Percentiles rank a stretch among this genome's conserved stretches.
These are phyloP conservation scores for Coecobrya sp. DNA, from an alignment of 2,888 invertebrate species.

Conservation along the genomic window DNA sequence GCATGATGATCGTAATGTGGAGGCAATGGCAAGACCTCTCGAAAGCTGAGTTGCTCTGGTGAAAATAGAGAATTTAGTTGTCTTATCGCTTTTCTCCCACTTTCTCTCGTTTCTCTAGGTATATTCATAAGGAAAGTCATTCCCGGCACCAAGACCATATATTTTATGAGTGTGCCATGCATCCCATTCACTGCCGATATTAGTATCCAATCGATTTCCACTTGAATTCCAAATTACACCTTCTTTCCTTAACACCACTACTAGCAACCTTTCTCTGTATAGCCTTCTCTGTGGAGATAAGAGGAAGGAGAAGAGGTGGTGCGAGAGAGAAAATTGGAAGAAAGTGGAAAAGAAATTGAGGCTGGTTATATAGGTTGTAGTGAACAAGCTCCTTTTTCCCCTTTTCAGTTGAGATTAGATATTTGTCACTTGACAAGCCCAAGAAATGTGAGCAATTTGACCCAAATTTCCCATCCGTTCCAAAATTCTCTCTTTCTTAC, in stretches of 20 bases:
- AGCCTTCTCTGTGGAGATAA: background rate
- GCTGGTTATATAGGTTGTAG: background rate
- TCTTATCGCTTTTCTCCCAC: conserved; percentile 53
- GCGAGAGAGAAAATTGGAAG: conserved; percentile 52
- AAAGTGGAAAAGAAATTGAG: conserved; percentile 50
- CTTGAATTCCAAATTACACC: conserved; percentile 73
- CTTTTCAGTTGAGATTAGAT: conserved; percentile 71
- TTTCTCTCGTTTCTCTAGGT: conserved; percentile 22
- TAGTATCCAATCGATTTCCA: conserved; percentile 78
- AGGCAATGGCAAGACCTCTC: conserved; percentile 67
- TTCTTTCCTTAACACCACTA: conserved; percentile 1
- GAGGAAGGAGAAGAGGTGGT: conserved; percentile 3
- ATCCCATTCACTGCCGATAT: conserved; percentile 19
- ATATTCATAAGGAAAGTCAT: conserved; percentile 2
- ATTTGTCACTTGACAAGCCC: conserved; percentile 78
- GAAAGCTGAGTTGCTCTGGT: background rate
- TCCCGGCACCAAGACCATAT: background rate
- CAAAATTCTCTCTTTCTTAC: background rate
- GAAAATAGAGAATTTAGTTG: conserved; percentile 45
- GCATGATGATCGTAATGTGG: background rate
- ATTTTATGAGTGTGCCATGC: conserved; percentile 58
- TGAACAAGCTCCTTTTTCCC: conserved; percentile 6
- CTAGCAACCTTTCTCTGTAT: background rate
- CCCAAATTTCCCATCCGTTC: conserved; percentile 68
- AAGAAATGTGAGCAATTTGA: conserved; percentile 80